Evolutionary conservation across 2,888 invertebrate species (phyloP), one percentile per base, ranked within the genome.

Genomic region (Cantharis lateralis): DNA sequence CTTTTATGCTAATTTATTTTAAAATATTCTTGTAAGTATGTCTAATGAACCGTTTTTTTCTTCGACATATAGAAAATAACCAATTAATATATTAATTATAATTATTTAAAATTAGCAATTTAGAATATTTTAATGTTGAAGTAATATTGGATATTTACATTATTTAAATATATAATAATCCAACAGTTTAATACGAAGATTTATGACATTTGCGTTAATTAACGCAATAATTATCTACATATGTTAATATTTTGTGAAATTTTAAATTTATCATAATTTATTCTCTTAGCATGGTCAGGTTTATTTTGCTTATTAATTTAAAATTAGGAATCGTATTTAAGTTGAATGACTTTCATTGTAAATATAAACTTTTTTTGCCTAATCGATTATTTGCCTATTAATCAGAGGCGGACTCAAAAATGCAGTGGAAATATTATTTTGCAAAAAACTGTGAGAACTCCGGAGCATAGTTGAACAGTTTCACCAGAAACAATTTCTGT

Each of bases 41-140:
- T 71, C 70, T 77, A 77, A 77, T 77, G 77, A 77, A 77, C 71
- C 63, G 62, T 74, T 69, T 77, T 77, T 77, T 66, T 66, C 63
- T n/a, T 10, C 18, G 3, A 66, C 15, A 66, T 20, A 74, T 18
- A 64, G 24, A 70, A 68, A 71, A 68, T 63, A 71, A 28, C 71
- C 69, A 75, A 74, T 78, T 74, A 75, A 24, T 64, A 32, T 16
- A 72, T 69, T 75, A 72, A 75, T 66, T 66, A 20, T 66, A 15
- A 18, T 20, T 66, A 66, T 66, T 66, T 20, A 66, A 66, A 66
- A 66, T 66, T 15, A 66, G 24, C 64, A 13, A 20, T 20, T 66
- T 66, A 63, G 15, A 18, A 18, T 63, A 63, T 63, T 63, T 64
- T 18, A 18, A 64, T 64, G 20, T 64, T 18, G 20, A 64, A 18